These are phyloP conservation scores for Anastatus disparis DNA, from an alignment of 1,140 invertebrate species.

Conservation along the genomic window DNA sequence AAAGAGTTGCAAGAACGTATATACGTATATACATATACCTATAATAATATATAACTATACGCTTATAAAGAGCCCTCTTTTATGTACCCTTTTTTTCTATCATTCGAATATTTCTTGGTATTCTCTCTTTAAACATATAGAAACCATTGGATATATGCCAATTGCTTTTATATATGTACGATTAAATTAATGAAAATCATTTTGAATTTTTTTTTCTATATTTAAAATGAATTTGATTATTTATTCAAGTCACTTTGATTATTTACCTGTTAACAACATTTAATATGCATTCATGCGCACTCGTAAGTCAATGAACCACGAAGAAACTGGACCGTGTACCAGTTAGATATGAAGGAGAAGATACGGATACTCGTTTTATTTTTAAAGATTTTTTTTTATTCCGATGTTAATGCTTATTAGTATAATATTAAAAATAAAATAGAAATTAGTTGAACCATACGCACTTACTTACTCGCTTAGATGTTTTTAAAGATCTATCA, in stretches of 20 bases:
- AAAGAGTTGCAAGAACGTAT: too few relatives aligned
- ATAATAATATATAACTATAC: too few relatives aligned
- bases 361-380: not conserved
- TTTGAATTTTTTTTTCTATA: not conserved
- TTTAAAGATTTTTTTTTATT: conserved; percentile 4
- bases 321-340: conserved; percentile 26
- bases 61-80: too few relatives aligned
- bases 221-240: not conserved
- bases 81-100: too few relatives aligned
- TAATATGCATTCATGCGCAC: not conserved
- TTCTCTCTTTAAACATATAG: too few relatives aligned
- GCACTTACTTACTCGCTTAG: not conserved
- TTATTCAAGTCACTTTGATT: conserved; percentile 10
- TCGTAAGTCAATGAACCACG: not conserved
- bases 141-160: too few relatives aligned
- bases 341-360: conserved; percentile 18
- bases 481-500: not conserved
- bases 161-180: too few relatives aligned
- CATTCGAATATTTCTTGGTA: too few relatives aligned
- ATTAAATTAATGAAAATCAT: conserved; percentile 3
- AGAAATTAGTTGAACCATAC: not conserved
- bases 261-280: conserved; percentile 9
- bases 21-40: too few relatives aligned
- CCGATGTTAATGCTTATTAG: not conserved
- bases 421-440: not conserved